A percentile compares a stretch with the other conserved stretches of the same genome.
Conservation (phyloP, 2,797 vertebrate species). For the Enoplosus armatus region DNA sequence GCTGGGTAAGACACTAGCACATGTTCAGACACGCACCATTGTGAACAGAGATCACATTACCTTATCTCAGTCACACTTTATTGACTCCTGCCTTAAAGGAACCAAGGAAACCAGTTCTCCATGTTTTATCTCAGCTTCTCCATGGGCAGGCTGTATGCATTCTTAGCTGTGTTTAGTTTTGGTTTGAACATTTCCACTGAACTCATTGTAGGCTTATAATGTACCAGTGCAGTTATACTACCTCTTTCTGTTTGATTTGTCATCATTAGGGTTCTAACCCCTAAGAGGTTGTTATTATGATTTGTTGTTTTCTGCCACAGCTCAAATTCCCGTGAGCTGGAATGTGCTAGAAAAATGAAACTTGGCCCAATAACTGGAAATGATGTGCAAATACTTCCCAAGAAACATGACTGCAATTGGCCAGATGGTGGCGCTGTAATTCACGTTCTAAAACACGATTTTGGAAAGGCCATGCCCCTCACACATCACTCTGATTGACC, state of each 20-base stretch:
- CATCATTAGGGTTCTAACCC: no score
- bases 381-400: conserved; percentile 17
- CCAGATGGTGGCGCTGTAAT: background rate
- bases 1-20: conserved; percentile 87
- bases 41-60: background rate
- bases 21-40: background rate
- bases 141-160: background rate
- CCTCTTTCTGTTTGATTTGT: background rate
- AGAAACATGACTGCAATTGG: background rate
- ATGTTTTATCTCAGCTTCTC: background rate
- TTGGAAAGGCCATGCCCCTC: no score
- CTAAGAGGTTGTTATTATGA: no score
- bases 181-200: background rate
- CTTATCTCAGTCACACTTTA: no score
- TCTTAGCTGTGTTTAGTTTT: background rate
- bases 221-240: background rate
- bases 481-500: no score
- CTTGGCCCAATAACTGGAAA: conserved; percentile 10
- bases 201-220: background rate
- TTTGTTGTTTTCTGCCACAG: background rate
- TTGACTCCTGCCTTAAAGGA: background rate
- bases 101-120: background rate
- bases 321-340: conserved; percentile 17
- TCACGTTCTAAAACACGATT: no score
- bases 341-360: conserved; percentile 21